phyloP scores from a whole-genome alignment of 2,113 vertebrate genomes.

The Malurus elegans region DNA sequence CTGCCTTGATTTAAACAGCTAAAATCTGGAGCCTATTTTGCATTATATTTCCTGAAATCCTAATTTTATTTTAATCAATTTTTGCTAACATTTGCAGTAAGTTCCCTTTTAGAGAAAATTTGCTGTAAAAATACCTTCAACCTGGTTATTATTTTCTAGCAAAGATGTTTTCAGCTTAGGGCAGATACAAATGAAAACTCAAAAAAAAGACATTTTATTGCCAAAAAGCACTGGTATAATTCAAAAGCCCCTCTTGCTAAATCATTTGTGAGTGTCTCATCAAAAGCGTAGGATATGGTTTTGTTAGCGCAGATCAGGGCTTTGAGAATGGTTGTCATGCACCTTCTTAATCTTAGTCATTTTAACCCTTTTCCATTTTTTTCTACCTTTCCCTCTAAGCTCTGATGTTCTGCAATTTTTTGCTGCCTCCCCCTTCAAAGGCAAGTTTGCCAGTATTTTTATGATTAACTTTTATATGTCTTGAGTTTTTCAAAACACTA shows the following conservation, averaged over 20 bases:
- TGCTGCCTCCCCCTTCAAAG: slow-evolving; percentile 47
- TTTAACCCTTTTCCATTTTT: slow-evolving; percentile 43
- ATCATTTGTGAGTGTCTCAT: slow-evolving; percentile 70
- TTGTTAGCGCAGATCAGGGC: slow-evolving; percentile 36
- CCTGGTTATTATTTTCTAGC: slow-evolving; percentile 50
- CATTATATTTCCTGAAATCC: not conserved
- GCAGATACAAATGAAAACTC: slow-evolving; percentile 50
- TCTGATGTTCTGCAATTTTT: slow-evolving; percentile 30
- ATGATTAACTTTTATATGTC: slow-evolving; percentile 33
- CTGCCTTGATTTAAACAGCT: slow-evolving; percentile 8
- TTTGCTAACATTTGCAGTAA: slow-evolving; percentile 32
- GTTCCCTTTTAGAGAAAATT: not conserved
- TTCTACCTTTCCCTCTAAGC: not conserved
- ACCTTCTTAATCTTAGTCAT: slow-evolving; percentile 49
- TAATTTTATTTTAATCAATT: slow-evolving; percentile 12
- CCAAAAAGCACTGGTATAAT: slow-evolving; percentile 68
- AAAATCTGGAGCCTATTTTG: slow-evolving; percentile 8
- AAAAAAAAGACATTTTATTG: slow-evolving; percentile 55
- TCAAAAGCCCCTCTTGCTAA: slow-evolving; percentile 65
- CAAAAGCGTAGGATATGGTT: slow-evolving; percentile 58
- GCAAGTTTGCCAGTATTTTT: slow-evolving; percentile 30
- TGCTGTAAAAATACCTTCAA: slow-evolving; percentile 22
- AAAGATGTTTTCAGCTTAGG: slow-evolving; percentile 57
- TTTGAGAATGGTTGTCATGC: slow-evolving; percentile 53
- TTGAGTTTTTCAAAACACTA: slow-evolving; percentile 1